These are phyloP conservation scores for Nerophis lumbriciformis DNA, from an alignment of 2,113 vertebrate genomes.

Conservation along the genomic window DNA sequence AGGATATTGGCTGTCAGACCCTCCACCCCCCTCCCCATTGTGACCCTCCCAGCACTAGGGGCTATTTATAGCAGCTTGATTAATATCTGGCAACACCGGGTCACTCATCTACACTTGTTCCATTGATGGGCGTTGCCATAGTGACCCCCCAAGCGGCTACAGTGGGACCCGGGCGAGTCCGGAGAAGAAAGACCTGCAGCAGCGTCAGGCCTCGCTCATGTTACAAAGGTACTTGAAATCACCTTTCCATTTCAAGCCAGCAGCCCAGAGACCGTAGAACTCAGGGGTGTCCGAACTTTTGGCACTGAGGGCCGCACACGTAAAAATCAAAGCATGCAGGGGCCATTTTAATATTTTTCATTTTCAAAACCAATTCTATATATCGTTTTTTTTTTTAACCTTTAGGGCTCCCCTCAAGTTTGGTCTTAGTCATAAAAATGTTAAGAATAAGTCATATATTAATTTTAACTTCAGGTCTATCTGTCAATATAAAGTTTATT, in stretches of 20 bases:
- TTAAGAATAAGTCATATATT: too few relatives aligned
- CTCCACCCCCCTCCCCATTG: constrained; percentile 66
- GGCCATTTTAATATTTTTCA: too few relatives aligned
- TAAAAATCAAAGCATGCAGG: too few relatives aligned
- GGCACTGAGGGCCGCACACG: too few relatives aligned
- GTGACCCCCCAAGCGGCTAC: constrained; percentile 58
- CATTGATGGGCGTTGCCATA: constrained; percentile 73
- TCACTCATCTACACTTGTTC: constrained; percentile 74
- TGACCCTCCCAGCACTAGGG: constrained; percentile 59
- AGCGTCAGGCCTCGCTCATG: too few relatives aligned
- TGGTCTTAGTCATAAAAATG: too few relatives aligned
- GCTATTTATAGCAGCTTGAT: constrained; percentile 75
- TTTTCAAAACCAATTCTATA: too few relatives aligned
- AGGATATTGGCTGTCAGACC: constrained; percentile 73
- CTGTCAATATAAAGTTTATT: too few relatives aligned
- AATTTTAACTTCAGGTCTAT: too few relatives aligned
- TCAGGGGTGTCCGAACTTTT: too few relatives aligned
- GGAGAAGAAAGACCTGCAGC: background rate
- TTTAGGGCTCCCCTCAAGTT: too few relatives aligned
- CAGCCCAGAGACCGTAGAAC: background rate
- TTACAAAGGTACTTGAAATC: background rate
- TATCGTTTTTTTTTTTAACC: too few relatives aligned
- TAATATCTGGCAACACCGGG: constrained; percentile 74
- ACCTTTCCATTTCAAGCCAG: constrained; percentile 30
- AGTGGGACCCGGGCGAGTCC: constrained; percentile 36